A percentile compares a stretch with the other conserved stretches of the same genome.
phyloP scores from a whole-genome alignment of 1,140 invertebrate genomes.

The Phthorimaea operculella region DNA sequence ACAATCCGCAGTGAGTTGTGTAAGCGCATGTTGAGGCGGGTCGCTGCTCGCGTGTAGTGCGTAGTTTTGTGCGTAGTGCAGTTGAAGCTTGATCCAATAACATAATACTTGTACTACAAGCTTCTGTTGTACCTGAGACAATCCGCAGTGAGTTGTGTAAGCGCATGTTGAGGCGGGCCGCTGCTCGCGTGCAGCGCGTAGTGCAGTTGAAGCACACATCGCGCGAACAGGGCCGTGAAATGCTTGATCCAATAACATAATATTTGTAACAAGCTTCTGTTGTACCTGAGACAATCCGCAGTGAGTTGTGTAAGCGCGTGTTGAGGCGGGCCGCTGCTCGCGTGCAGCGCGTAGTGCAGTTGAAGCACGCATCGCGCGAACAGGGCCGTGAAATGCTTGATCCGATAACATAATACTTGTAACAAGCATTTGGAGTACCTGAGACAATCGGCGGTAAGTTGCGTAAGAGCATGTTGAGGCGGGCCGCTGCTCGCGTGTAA shows the following conservation, averaged over 20 bases:
- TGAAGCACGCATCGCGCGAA: constrained; percentile 80
- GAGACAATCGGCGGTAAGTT: constrained; percentile 61
- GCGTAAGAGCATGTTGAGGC: constrained; percentile 46
- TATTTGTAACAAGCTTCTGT: too few species aligned
- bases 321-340: constrained; percentile 26
- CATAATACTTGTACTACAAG: too few species aligned
- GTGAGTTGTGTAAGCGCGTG: constrained; percentile 69
- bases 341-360: constrained; percentile 40
- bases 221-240: constrained; percentile 86
- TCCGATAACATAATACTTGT: too few species aligned
- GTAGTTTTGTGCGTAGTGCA: too few species aligned
- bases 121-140: constrained; percentile 4
- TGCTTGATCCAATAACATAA: too few species aligned
- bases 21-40: constrained; percentile 47
- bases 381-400: constrained; percentile 85
- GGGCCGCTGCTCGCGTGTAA: constrained; percentile 27
- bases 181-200: constrained; percentile 29
- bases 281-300: not conserved
- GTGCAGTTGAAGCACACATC: constrained; percentile 70
- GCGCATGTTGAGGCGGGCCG: constrained; percentile 41
- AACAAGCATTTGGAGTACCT: too few species aligned
- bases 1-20: constrained; percentile 64
- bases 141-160: constrained; percentile 66
- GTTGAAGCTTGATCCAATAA: too few species aligned
- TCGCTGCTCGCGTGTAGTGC: constrained; percentile 30